Percentiles rank a stretch among this genome's conserved stretches.
phyloP scores from a whole-genome alignment of 2,888 invertebrate genomes.

The Athalia rosae region DNA sequence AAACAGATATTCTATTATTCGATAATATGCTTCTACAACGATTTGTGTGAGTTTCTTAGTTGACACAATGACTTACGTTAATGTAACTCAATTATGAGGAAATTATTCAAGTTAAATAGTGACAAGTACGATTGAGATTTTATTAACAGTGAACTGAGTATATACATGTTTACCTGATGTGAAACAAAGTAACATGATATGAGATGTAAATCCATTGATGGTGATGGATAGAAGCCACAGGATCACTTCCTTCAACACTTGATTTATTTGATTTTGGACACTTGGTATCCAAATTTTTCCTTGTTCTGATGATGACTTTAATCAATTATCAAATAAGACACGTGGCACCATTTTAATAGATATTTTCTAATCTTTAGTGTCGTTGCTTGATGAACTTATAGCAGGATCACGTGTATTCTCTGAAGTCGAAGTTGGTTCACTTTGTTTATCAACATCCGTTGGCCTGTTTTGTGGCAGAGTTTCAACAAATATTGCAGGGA shows the following conservation, averaged over 20 bases:
- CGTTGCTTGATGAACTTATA: slow-evolving; percentile 13
- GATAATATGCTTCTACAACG: too few species aligned
- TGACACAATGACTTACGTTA: too few species aligned
- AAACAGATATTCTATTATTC: too few species aligned
- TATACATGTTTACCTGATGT: slow-evolving; percentile 26
- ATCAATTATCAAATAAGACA: not conserved
- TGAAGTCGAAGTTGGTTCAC: slow-evolving; percentile 7
- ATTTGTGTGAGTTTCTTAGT: too few species aligned
- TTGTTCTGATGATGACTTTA: not conserved
- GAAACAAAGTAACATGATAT: not conserved
- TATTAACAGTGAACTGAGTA: slow-evolving; percentile 21
- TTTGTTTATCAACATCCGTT: not conserved
- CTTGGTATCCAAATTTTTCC: not conserved
- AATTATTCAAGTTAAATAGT: too few species aligned
- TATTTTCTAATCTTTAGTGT: slow-evolving; percentile 2
- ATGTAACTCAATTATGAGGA: too few species aligned
- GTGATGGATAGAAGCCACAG: not conserved
- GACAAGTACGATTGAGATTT: not conserved
- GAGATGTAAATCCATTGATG: not conserved
- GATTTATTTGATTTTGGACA: not conserved
- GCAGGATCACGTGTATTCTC: not conserved
- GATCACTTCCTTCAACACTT: not conserved
- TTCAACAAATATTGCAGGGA: slow-evolving; percentile 51
- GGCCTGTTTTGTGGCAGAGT: not conserved
- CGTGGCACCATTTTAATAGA: not conserved